Conservation (phyloP, 2,113 vertebrate species). For the Tetrao urogallus region DNA sequence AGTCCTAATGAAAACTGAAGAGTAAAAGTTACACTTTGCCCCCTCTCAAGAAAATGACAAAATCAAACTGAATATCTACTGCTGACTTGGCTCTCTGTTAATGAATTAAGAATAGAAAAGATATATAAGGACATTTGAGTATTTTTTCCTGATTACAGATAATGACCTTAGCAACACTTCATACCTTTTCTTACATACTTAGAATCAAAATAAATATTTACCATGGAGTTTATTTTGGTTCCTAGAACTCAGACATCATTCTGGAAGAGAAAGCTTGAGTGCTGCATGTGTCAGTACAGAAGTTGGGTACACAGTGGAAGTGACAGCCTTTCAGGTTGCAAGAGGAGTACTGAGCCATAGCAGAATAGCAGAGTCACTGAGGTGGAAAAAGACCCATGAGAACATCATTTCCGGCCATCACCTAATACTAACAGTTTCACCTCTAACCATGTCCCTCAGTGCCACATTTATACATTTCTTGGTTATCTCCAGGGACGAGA, state of each 20-base stretch:
- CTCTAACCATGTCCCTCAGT: not conserved
- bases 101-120: not conserved
- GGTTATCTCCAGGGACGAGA: not conserved
- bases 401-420: not conserved
- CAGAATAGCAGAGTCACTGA: not conserved
- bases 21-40: not conserved
- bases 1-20: not conserved
- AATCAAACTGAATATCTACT: not conserved
- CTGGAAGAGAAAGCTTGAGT: not conserved
- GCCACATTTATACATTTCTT: not conserved
- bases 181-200: not conserved
- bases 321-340: not conserved
- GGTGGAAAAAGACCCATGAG: not conserved
- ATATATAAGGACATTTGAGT: not conserved
- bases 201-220: not conserved
- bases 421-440: not conserved
- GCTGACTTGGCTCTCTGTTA: not conserved
- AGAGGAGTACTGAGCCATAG: not conserved
- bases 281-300: not conserved
- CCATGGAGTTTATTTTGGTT: not conserved
- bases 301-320: not conserved
- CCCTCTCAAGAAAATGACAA: not conserved
- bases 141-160: not conserved
- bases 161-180: not conserved
- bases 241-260: not conserved